Evolutionary conservation across 2,113 vertebrate species (phyloP).

Genomic region (Pseudopodoces humilis): DNA sequence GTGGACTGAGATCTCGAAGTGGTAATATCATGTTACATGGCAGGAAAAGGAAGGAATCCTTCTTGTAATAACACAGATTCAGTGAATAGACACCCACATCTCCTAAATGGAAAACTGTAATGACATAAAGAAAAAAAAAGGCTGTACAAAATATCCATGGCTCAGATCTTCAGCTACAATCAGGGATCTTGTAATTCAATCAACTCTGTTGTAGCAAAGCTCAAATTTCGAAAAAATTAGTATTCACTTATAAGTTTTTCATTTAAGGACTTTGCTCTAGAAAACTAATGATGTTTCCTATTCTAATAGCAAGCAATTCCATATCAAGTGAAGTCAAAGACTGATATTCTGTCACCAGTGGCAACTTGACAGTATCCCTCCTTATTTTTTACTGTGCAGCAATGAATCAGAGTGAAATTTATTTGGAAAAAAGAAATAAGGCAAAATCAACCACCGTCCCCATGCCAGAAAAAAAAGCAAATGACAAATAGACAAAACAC

Average conservation of each 20-base stretch:
- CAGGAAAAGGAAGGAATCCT: background rate
- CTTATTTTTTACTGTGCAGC: background rate
- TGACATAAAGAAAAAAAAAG: background rate
- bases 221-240: background rate
- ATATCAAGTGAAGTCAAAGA: background rate
- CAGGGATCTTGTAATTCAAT: background rate
- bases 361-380: background rate
- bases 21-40: background rate
- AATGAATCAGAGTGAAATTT: background rate
- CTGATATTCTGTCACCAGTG: background rate
- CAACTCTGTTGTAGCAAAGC: background rate
- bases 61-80: background rate
- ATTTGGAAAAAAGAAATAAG: background rate
- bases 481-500: background rate
- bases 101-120: background rate
- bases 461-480: accelerated
- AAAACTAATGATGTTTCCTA: background rate
- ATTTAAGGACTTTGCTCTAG: background rate
- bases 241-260: background rate
- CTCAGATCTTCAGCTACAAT: background rate
- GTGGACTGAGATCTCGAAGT: background rate
- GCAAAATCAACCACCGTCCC: accelerated
- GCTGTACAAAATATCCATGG: background rate
- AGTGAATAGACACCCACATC: background rate
- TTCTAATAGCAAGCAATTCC: background rate